phyloP scores from a whole-genome alignment of 2,888 invertebrate genomes.

The Stramonita haemastoma region DNA sequence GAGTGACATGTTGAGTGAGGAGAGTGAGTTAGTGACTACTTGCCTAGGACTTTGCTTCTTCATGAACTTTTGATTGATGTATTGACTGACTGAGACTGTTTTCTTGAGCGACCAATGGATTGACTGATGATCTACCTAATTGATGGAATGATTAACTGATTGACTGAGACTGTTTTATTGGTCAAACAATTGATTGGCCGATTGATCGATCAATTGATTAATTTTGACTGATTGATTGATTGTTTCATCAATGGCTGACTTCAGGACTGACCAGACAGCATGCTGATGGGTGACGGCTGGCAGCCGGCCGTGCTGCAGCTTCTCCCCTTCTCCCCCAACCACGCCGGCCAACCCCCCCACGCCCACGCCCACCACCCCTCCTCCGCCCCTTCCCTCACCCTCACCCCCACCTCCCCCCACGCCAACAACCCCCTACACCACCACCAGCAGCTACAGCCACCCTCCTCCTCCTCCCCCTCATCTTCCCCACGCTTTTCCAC shows the following conservation, averaged over 20 bases:
- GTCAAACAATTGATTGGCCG: neutral
- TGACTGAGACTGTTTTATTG: no score
- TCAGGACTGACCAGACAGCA: neutral
- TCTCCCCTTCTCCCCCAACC: slow-evolving; percentile 63
- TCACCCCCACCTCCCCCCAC: slow-evolving; percentile 49
- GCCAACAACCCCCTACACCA: slow-evolving; percentile 46
- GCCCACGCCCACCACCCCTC: neutral
- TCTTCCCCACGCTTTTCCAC: no score
- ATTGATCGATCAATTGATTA: neutral
- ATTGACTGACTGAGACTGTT: neutral
- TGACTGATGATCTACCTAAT: neutral
- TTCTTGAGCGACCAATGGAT: neutral
- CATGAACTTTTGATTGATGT: no score
- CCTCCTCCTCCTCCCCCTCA: neutral
- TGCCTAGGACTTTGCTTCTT: no score
- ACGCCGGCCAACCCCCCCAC: slow-evolving; percentile 46
- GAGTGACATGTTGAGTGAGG: no score
- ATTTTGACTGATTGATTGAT: neutral
- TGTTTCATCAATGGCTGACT: neutral
- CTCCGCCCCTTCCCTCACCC: slow-evolving; percentile 18
- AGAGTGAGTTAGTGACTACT: no score
- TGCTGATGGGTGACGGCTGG: slow-evolving; percentile 61
- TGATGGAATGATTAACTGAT: neutral
- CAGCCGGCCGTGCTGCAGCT: slow-evolving; percentile 65
- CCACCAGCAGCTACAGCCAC: neutral